Conservation (phyloP, 1,140 invertebrate genomes). For the Riptortus pedestris region DNA sequence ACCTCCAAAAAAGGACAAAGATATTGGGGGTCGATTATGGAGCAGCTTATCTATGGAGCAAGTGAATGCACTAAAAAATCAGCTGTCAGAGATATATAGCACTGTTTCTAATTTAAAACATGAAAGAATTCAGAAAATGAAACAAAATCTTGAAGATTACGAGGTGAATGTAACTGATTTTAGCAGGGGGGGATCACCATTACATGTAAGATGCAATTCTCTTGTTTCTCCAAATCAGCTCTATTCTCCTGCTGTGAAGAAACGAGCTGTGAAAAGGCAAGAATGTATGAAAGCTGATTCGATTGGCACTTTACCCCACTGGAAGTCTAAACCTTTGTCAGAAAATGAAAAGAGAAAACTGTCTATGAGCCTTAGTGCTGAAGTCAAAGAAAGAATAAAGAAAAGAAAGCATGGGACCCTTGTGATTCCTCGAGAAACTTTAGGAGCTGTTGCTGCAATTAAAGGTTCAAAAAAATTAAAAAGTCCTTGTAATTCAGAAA, state of each 20-base stretch:
- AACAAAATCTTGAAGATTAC: slow-evolving; percentile 37
- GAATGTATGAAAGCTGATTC: slow-evolving; percentile 44
- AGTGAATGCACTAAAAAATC: slow-evolving; percentile 66
- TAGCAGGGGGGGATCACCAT: slow-evolving; percentile 8
- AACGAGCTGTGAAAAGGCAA: slow-evolving; percentile 34
- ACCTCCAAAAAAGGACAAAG: slow-evolving; percentile 32
- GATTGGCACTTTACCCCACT: slow-evolving; percentile 43
- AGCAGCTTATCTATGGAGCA: slow-evolving; percentile 76
- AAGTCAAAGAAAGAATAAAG: slow-evolving; percentile 53
- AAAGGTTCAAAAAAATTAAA: slow-evolving; percentile 37
- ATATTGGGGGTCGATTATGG: slow-evolving; percentile 60
- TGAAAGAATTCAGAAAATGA: slow-evolving; percentile 36
- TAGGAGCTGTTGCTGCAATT: slow-evolving; percentile 49
- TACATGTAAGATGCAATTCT: slow-evolving; percentile 59
- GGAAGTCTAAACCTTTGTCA: slow-evolving; percentile 40
- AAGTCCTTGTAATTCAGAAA: slow-evolving; percentile 33
- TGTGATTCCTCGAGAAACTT: slow-evolving; percentile 49
- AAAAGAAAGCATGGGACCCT: slow-evolving; percentile 31
- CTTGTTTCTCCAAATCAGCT: slow-evolving; percentile 40
- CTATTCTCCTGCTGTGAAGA: slow-evolving; percentile 36
- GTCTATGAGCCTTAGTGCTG: slow-evolving; percentile 58
- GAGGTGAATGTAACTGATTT: slow-evolving; percentile 41
- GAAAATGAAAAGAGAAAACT: slow-evolving; percentile 62
- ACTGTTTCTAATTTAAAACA: slow-evolving; percentile 38
- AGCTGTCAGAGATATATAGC: slow-evolving; percentile 71